phyloP scores from a whole-genome alignment of 2,888 invertebrate species.

The Dryocosmus kuriphilus region DNA sequence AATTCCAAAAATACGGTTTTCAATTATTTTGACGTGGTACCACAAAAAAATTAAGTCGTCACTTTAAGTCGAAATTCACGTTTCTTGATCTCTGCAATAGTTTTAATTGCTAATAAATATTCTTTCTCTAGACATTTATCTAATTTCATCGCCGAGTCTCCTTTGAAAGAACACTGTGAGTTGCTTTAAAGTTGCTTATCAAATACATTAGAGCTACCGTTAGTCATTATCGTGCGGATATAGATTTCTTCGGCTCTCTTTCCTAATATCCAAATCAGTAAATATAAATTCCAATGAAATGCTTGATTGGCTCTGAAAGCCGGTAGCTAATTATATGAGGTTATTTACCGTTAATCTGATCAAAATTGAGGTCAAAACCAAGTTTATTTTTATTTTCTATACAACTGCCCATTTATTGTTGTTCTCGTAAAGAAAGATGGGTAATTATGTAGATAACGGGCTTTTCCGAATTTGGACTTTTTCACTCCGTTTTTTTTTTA shows the following conservation, averaged over 20 bases:
- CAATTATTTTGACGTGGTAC: background rate
- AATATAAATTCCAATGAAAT: background rate
- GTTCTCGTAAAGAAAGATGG: too few relatives aligned
- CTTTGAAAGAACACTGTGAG: background rate
- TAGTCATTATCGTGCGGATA: conserved; percentile 33
- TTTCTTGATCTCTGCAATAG: background rate
- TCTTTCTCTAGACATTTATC: background rate
- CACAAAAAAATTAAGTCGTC: background rate
- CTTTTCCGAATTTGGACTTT: too few relatives aligned
- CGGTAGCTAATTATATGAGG: background rate
- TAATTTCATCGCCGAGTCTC: background rate
- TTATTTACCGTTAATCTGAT: background rate
- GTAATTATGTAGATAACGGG: too few relatives aligned
- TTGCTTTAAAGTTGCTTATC: conserved; percentile 53
- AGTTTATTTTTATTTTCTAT: background rate
- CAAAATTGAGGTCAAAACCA: background rate
- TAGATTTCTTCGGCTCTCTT: background rate
- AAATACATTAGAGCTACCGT: conserved; percentile 58
- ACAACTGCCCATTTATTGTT: too few relatives aligned
- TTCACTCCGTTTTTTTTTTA: too few relatives aligned
- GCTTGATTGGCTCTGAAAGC: background rate
- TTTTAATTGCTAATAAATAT: background rate
- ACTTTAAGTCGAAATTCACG: conserved; percentile 1
- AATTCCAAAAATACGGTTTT: background rate
- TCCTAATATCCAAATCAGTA: background rate